Conservation (phyloP, 2,113 vertebrate species). For the Salminus brasiliensis region DNA sequence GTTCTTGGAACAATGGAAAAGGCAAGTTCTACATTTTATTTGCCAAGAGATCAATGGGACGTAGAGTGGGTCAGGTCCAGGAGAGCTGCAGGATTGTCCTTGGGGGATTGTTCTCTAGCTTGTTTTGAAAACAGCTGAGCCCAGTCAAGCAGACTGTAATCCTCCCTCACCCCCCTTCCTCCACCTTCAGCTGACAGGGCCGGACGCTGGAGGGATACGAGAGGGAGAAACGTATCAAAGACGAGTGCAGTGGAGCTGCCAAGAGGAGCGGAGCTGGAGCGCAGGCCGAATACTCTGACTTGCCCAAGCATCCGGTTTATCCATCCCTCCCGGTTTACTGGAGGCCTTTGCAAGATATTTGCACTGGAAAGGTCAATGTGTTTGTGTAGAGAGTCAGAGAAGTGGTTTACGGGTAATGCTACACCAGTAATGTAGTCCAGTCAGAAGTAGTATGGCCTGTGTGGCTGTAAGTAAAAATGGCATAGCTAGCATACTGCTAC, state of each 20-base stretch:
- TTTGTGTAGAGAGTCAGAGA: neutral
- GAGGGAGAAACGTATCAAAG: neutral
- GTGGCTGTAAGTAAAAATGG: too few relatives aligned
- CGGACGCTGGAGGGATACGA: neutral
- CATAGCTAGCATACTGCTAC: too few relatives aligned
- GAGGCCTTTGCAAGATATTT: neutral
- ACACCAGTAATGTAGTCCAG: too few relatives aligned
- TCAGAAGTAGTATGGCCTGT: too few relatives aligned
- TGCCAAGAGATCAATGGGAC: slow-evolving; percentile 21
- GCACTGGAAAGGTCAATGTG: neutral
- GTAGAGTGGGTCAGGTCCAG: neutral
- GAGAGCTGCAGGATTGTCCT: neutral
- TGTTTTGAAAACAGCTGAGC: slow-evolving; percentile 32
- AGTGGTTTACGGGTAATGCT: too few relatives aligned
- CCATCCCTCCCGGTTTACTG: neutral
- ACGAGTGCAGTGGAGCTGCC: slow-evolving; percentile 1
- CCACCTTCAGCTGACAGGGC: neutral
- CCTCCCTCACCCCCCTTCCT: neutral
- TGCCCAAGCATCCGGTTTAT: neutral
- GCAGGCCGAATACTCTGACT: neutral
- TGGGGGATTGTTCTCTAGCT: neutral
- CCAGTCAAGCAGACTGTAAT: neutral
- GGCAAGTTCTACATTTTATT: neutral
- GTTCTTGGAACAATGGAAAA: slow-evolving; percentile 10
- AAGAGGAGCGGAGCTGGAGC: neutral